Evolutionary conservation across 2,797 vertebrate genomes (phyloP).

Genomic region (Silurus lanzhouensis): DNA sequence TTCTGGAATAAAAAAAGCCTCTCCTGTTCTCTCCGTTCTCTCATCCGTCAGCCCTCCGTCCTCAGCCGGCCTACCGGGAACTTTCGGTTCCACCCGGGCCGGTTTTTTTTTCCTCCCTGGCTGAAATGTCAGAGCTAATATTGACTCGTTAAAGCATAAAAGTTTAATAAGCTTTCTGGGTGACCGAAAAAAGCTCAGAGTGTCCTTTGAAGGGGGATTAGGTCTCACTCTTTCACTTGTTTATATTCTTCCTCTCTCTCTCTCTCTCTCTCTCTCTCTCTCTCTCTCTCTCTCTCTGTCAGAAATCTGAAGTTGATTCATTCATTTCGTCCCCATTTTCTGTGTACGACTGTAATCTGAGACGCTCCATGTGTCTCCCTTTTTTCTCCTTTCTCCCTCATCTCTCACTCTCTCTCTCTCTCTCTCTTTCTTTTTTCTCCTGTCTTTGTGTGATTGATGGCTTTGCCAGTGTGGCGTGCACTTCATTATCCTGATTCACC

Average conservation of each 20-base stretch:
- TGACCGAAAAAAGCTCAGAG: constrained; percentile 62
- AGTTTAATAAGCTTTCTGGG: constrained; percentile 77
- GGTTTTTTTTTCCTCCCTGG: constrained; percentile 61
- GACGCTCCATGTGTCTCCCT: not conserved
- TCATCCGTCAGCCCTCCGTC: constrained; percentile 2
- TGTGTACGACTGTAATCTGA: not conserved
- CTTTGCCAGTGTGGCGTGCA: constrained; percentile 64
- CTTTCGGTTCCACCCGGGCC: constrained; percentile 61
- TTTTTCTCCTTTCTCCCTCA: not conserved
- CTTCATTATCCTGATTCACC: constrained; percentile 79
- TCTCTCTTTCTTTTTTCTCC: constrained; percentile 29
- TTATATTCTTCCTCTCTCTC: constrained; percentile 52
- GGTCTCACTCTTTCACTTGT: constrained; percentile 61
- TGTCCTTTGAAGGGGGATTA: constrained; percentile 65
- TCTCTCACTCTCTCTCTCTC: not conserved
- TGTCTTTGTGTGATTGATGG: constrained; percentile 69
- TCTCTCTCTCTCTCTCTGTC: constrained; percentile 59
- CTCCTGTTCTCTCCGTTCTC: not conserved
- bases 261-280: constrained; percentile 42
- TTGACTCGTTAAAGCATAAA: constrained; percentile 71
- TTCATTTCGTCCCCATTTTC: not conserved
- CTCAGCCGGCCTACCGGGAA: constrained; percentile 51
- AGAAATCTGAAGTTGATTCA: constrained; percentile 5
- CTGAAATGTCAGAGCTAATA: constrained; percentile 78
- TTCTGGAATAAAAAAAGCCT: constrained; percentile 29